phyloP scores from a whole-genome alignment of 2,888 invertebrate species.

The Liodrosophila aerea region DNA sequence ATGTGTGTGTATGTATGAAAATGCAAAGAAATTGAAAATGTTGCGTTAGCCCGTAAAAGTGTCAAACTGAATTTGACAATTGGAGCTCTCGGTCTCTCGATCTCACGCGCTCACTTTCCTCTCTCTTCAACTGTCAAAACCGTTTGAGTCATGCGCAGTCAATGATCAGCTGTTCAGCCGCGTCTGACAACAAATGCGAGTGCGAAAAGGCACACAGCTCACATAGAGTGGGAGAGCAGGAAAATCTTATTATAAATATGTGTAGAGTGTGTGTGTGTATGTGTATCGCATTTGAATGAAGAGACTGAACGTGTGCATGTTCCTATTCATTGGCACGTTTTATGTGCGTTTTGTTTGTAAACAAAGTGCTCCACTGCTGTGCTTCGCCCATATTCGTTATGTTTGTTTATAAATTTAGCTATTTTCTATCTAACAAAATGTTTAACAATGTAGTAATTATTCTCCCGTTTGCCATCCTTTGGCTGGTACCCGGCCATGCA shows the following conservation, averaged over 20 bases:
- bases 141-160: conserved; percentile 49
- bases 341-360: conserved; percentile 52
- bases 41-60: conserved; percentile 27
- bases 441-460: too few relatives aligned
- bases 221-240: too few relatives aligned
- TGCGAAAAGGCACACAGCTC: too few relatives aligned
- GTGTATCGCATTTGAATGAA: too few relatives aligned
- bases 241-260: too few relatives aligned
- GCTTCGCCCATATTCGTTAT: too few relatives aligned
- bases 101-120: not conserved
- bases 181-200: conserved; percentile 58
- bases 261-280: too few relatives aligned
- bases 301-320: conserved; percentile 17
- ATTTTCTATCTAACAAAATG: too few relatives aligned
- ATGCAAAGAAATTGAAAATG: conserved; percentile 19
- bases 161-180: conserved; percentile 42
- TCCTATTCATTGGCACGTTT: conserved; percentile 27
- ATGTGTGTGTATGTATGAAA: not conserved
- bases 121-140: conserved; percentile 48
- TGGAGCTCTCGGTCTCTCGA: conserved; percentile 3
- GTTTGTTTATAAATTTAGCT: too few relatives aligned
- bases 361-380: conserved; percentile 31
- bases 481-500: too few relatives aligned
- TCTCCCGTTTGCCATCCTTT: too few relatives aligned
- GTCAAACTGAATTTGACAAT: conserved; percentile 44